Conservation (phyloP, 2,888 invertebrate genomes). For the Anticlea derivata region DNA sequence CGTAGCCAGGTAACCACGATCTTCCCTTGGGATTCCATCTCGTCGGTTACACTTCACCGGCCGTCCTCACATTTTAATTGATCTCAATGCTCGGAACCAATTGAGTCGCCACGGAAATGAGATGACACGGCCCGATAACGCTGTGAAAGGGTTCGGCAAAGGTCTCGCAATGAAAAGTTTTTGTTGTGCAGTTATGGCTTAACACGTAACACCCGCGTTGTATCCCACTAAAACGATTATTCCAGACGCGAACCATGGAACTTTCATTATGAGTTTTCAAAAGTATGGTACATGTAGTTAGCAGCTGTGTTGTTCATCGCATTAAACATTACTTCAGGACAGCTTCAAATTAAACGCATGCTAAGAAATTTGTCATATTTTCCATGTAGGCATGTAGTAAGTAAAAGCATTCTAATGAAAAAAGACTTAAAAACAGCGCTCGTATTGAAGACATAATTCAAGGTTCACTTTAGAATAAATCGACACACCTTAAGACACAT, state of each 20-base stretch:
- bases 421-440: slow-evolving; percentile 23
- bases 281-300: too few relatives aligned
- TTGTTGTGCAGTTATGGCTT: not conserved
- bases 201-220: too few relatives aligned
- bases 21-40: slow-evolving; percentile 77
- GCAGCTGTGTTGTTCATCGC: too few relatives aligned
- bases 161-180: slow-evolving; percentile 31
- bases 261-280: too few relatives aligned
- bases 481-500: slow-evolving; percentile 53
- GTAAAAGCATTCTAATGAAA: slow-evolving; percentile 13
- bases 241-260: too few relatives aligned
- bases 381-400: slow-evolving; percentile 12
- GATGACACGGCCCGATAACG: slow-evolving; percentile 57
- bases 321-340: too few relatives aligned
- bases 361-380: too few relatives aligned
- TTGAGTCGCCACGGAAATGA: slow-evolving; percentile 73
- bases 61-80: slow-evolving; percentile 72
- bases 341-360: too few relatives aligned
- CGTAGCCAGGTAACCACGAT: slow-evolving; percentile 50
- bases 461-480: slow-evolving; percentile 48
- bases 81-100: slow-evolving; percentile 79
- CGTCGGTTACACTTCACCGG: slow-evolving; percentile 59
- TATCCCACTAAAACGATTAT: too few relatives aligned
- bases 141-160: slow-evolving; percentile 41
- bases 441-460: slow-evolving; percentile 31